phyloP scores from a whole-genome alignment of 2,113 vertebrate species.

The Lampris incognitus region DNA sequence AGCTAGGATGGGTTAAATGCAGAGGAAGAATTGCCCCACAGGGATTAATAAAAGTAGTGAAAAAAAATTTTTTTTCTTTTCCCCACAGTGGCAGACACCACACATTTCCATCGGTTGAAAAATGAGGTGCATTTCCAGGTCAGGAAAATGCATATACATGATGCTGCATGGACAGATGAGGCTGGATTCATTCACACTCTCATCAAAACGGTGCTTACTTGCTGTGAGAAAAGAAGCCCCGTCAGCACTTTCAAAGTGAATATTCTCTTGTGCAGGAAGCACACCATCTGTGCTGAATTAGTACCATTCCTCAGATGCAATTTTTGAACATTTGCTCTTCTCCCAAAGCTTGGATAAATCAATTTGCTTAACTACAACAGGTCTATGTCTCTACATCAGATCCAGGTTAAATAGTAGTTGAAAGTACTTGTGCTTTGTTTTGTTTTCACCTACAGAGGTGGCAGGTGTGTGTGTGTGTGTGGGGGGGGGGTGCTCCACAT shows the following conservation, averaged over 20 bases:
- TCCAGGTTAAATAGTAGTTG: not conserved
- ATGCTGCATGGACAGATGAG: constrained; percentile 3
- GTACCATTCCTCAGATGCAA: constrained; percentile 2
- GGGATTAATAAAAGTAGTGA: no score
- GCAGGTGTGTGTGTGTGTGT: no score
- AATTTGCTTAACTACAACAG: not conserved
- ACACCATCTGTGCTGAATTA: constrained; percentile 14
- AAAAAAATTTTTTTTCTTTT: no score
- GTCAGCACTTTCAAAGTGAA: constrained; percentile 34
- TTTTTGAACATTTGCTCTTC: not conserved
- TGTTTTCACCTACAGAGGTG: no score
- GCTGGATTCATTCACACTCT: constrained; percentile 19
- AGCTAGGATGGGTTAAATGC: no score
- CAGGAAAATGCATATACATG: constrained; percentile 43
- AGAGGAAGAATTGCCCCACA: no score
- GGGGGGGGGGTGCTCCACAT: no score
- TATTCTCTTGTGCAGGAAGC: constrained; percentile 15
- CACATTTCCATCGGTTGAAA: constrained; percentile 20
- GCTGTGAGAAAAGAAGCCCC: constrained; percentile 8
- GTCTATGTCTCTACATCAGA: not conserved
- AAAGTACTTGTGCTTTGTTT: not conserved
- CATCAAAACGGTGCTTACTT: constrained; percentile 42
- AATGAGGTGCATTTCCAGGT: constrained; percentile 42
- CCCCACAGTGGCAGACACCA: constrained; percentile 22
- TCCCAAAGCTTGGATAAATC: not conserved